Evolutionary conservation across 2,888 invertebrate genomes (phyloP), one percentile per base, ranked within the genome.

Genomic region (Nemotelus nigrinus): DNA sequence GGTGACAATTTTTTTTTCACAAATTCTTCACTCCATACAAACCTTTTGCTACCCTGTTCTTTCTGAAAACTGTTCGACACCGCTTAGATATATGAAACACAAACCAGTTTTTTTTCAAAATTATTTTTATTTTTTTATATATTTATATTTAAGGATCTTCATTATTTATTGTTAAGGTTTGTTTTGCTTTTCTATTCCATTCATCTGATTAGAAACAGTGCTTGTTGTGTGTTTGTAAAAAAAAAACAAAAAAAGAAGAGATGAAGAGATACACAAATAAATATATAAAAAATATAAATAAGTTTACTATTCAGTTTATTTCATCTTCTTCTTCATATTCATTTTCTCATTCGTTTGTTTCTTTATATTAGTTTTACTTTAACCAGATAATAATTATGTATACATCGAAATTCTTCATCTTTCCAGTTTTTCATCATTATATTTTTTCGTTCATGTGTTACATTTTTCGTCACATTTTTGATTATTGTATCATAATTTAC

Each of bases 81-180:
- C 63, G 2, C 25, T 63, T 39, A 63, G 4, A 65, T n/a, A 58
- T 43, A 53, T 2, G 39, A 7, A 70, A 70, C 43, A 55, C 55
- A 70, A 53, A 53, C 0, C 0, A 10, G 1, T 47, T 74, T 74
- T 74, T 74, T 72, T 74, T 74, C 74, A 48, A 74, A 74, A 74
- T 72, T 70, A 77, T 79, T 78, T 72, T 79, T 80, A 79, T 81
- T 81, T 78, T 79, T 74, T 74, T 72, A 58, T 72, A 58, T 60
- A 72, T 72, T 60, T 63, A 74, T 74, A 74, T 74, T 74, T 74
- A 74, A 74, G 74, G 63, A 74, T 74, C 74, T 41, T 74, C 63
- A 74, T 74, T 74, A 74, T 50, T 72, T 60, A 48, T 70, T 70
- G 74, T 74, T 74, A 74, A 74, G 63, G 63, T 74, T 74, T 74